Base-by-base conservation (phyloP, 2,113 vertebrate species). In the Etheostoma cragini region DNA sequence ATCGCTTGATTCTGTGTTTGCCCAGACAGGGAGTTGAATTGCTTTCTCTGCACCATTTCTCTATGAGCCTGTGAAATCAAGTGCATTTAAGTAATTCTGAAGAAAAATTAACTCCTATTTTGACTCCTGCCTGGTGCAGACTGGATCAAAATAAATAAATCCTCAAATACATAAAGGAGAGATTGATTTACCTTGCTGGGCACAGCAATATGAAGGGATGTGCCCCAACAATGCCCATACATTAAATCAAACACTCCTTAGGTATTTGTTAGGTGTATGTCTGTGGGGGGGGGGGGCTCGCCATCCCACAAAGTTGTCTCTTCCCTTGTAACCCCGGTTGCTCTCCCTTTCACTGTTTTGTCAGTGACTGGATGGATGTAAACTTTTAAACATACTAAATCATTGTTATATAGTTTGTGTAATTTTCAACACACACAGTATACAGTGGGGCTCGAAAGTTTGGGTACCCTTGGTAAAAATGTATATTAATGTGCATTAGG, bases 71-170 rank as follows among this genome's bases (percentile, higher is more conserved):
- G 78, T 84, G 80, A 90, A 88, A 92, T 93, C 88, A 93, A 92
- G 91, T 86, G 92, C 89, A 76, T 88, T 90, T 50, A 87, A 91
- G 88, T 91, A 83, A 90, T 82, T 33, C 78, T 80, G 76, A 85
- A 75, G 68, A 78, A 81, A 80, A 88, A 82, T 38, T 58, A 67
- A 76, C 80, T 76, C 63, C 83, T 88, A 90, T 93, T 94, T 94
- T 94, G 93, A 92, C 86, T 91, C 92, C 85, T 82, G 89, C 80
- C 90, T 93, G 86, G 67, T 45, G 81, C 75, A 85, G 87, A 89
- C 91, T 85, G 91, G 89, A 91, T 93, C 91, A 93, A 93, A 93
- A 94, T 91, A 90, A 84, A 86, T 57, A 26, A 91, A 72, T 83
- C 84, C 68, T 88, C 87, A 93, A 94, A 93, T 91, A 92, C 91